phyloP scores from a whole-genome alignment of 2,797 vertebrate species.

The Sebastes trivittatus region DNA sequence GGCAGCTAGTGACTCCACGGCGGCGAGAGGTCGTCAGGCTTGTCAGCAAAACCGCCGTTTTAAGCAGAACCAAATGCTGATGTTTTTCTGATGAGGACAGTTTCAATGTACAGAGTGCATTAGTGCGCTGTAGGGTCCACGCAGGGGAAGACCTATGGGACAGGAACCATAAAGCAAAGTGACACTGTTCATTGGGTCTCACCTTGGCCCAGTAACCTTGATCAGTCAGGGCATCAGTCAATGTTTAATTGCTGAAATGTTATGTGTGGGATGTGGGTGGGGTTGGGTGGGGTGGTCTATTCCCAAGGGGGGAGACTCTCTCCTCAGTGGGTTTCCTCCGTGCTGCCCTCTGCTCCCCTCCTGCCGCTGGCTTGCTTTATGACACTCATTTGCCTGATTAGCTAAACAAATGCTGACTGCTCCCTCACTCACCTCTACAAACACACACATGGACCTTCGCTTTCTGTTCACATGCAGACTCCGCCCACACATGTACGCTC shows the following conservation, averaged over 20 bases:
- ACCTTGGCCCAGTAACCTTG: constrained; percentile 82
- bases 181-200: constrained; percentile 71
- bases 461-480: constrained; percentile 1
- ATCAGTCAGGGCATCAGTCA: constrained; percentile 79
- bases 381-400: constrained; percentile 79
- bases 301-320: constrained; percentile 32
- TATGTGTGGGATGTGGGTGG: constrained; percentile 25
- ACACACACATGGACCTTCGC: constrained; percentile 8
- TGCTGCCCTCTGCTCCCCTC: constrained; percentile 8
- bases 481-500: not conserved
- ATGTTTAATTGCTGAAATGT: constrained; percentile 74
- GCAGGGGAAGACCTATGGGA: constrained; percentile 41
- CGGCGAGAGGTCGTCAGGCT: not conserved
- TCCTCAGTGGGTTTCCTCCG: constrained; percentile 33
- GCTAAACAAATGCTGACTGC: constrained; percentile 71
- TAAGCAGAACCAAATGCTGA: constrained; percentile 17
- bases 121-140: constrained; percentile 31
- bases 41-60: not conserved
- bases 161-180: constrained; percentile 74
- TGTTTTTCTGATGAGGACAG: constrained; percentile 15
- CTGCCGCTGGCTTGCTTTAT: constrained; percentile 60
- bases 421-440: constrained; percentile 43
- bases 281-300: constrained; percentile 15
- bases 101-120: constrained; percentile 27
- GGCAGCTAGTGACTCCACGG: not conserved